Percentiles rank a stretch among this genome's conserved stretches.
Evolutionary conservation across 2,113 vertebrate genomes (phyloP).

Genomic region (Phyllostomus hastatus): DNA sequence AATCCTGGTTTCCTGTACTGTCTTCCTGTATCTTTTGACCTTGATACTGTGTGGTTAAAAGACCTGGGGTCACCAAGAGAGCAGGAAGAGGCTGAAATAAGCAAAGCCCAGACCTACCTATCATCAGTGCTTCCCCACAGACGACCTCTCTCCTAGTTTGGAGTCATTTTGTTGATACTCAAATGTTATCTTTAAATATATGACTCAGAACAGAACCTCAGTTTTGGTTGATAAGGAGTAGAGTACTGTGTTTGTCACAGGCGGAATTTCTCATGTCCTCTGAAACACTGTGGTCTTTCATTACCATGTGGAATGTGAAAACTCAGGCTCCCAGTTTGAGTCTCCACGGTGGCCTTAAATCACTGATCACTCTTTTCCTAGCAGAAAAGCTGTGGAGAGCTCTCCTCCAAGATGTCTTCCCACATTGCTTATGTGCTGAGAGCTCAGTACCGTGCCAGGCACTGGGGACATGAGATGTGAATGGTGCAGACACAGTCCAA

Average conservation of each 20-base stretch:
- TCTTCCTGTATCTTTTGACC: constrained; percentile 24
- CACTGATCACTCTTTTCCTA: background rate
- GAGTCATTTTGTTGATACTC: background rate
- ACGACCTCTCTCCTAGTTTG: background rate
- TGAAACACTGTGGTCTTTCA: background rate
- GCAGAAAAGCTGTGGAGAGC: background rate
- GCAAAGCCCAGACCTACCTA: background rate
- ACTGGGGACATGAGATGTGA: background rate
- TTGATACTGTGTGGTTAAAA: background rate
- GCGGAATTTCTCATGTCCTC: background rate
- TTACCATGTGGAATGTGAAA: background rate
- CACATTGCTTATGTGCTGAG: fast-evolving
- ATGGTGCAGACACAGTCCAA: background rate
- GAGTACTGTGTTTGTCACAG: background rate
- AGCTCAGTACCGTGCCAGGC: background rate
- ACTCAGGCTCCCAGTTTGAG: background rate
- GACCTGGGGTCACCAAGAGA: background rate
- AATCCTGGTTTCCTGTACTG: constrained; percentile 26
- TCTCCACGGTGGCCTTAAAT: background rate
- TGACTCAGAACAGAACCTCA: background rate
- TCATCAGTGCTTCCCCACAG: background rate
- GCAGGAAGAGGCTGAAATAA: background rate
- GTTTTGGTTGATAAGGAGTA: background rate
- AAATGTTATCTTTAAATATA: background rate
- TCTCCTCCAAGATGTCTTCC: background rate